Percentiles rank a stretch among this genome's conserved stretches.
phyloP scores from a whole-genome alignment of 2,888 invertebrate species.

The Leptarthrus brevirostris region DNA sequence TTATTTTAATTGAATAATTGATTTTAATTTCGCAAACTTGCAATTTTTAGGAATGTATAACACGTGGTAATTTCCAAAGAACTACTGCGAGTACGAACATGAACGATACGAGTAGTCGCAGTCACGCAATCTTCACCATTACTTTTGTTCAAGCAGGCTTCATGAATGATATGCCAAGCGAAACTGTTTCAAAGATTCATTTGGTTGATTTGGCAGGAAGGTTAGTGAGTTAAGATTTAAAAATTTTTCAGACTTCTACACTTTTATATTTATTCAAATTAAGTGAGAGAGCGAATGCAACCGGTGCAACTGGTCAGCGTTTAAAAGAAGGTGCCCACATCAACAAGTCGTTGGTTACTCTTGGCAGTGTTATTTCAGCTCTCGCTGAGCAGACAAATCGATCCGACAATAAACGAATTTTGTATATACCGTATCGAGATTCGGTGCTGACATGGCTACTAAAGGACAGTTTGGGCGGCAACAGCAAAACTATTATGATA shows the following conservation, averaged over 20 bases:
- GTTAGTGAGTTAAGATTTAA: constrained; percentile 66
- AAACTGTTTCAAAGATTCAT: constrained; percentile 90
- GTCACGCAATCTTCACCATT: constrained; percentile 92
- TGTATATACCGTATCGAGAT: constrained; percentile 89
- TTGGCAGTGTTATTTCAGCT: constrained; percentile 89
- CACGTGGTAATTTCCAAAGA: constrained; percentile 82
- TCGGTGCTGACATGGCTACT: constrained; percentile 89
- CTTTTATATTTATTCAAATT: constrained; percentile 47
- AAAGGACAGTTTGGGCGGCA: constrained; percentile 89
- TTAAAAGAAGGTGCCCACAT: constrained; percentile 92
- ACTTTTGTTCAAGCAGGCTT: constrained; percentile 90
- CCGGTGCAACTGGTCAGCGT: constrained; percentile 90
- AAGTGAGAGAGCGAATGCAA: constrained; percentile 88
- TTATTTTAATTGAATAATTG: neutral
- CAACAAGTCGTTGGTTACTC: constrained; percentile 88
- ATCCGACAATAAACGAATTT: constrained; percentile 69
- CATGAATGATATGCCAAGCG: constrained; percentile 87
- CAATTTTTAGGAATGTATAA: constrained; percentile 76
- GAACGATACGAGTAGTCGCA: constrained; percentile 92
- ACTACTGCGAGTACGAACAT: constrained; percentile 91
- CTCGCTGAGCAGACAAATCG: constrained; percentile 75
- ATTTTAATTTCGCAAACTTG: constrained; percentile 31
- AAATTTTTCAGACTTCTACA: neutral
- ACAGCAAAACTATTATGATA: constrained; percentile 93
- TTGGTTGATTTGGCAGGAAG: constrained; percentile 90